Base-by-base conservation (phyloP, 2,797 vertebrate species). In the Thunnus albacares region DNA sequence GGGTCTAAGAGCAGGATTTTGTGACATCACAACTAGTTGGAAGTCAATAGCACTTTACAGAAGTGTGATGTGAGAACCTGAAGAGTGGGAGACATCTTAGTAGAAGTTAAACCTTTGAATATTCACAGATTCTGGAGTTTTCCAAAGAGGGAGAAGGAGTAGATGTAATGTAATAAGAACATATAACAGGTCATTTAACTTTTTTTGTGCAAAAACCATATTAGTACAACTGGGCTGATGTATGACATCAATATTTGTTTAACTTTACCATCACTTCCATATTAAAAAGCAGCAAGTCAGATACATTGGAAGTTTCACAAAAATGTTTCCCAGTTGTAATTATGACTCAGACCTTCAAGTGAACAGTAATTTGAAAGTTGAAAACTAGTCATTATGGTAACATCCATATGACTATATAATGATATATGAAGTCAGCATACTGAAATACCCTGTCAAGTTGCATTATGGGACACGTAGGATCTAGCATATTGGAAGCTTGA, bases 321-420 rank as follows among this genome's bases (percentile, higher is more conserved):
- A 45, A 18, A 11, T 8, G 20, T 55, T 53, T 66, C 57, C 33
- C 13, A 28, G 63, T 38, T 73, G 30, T 35, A 64, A 53, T 69
- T 30, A 67, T 22, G 52, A 56, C 41, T 12, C 15, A n/a, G 17
- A 51, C 59, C 45, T 33, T 73, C 24, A 49, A 0, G 2, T 71
- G 35, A 33, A 55, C 59, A 43, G 35, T 72, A 28, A 80, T 62
- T 61, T 76, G 30, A 30, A 64, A 70, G 33, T 33, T 71, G 17
- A 56, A 77, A 51, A 24, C 2, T 24, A 26, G 22, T 67, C n/a
- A 67, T 74, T 79, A 75, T 26, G 15, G 17, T 59, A 26, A 65
- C 30, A 33, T 55, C 38, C 6, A 75, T 63, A 75, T 47, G 1
- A 60, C 6, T 51, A 51, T 20, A 7, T 51, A 51, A 20, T 51